A percentile compares a stretch with the other conserved stretches of the same genome.
phyloP scores from a whole-genome alignment of 2,888 invertebrate species.

The Sepiola atlantica region DNA sequence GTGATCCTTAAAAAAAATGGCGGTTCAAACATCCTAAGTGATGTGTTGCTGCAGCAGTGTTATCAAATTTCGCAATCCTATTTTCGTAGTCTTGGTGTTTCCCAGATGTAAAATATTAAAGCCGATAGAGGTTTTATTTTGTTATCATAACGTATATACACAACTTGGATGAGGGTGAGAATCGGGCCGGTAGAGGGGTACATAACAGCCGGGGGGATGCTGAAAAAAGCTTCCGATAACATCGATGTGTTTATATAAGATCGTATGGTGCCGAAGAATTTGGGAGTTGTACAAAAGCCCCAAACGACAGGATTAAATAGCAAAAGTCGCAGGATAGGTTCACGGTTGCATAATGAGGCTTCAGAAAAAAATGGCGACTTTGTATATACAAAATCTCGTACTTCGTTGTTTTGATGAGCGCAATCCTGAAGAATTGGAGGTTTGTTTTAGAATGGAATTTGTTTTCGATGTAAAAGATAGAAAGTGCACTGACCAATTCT shows the following conservation, averaged over 20 bases:
- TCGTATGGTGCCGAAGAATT: background rate
- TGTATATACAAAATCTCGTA: background rate
- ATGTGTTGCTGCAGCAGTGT: background rate
- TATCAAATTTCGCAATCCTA: background rate
- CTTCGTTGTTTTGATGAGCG: background rate
- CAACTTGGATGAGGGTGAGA: background rate
- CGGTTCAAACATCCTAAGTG: background rate
- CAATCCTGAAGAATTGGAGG: background rate
- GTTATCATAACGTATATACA: background rate
- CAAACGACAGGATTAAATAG: background rate
- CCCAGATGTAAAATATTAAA: conserved; percentile 32
- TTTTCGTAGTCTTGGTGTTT: background rate
- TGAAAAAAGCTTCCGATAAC: background rate
- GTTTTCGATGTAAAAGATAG: background rate
- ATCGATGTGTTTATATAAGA: background rate
- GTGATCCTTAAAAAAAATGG: background rate
- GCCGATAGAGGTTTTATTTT: background rate
- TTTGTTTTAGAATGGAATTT: background rate
- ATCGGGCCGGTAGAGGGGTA: background rate
- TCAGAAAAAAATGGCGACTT: background rate
- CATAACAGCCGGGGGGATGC: background rate
- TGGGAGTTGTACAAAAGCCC: background rate
- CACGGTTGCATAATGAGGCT: background rate
- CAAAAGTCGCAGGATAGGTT: background rate
- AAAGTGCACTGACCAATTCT: background rate